Evolutionary conservation across 2,888 invertebrate genomes (phyloP).

Genomic region (Yponomeuta cagnagella): DNA sequence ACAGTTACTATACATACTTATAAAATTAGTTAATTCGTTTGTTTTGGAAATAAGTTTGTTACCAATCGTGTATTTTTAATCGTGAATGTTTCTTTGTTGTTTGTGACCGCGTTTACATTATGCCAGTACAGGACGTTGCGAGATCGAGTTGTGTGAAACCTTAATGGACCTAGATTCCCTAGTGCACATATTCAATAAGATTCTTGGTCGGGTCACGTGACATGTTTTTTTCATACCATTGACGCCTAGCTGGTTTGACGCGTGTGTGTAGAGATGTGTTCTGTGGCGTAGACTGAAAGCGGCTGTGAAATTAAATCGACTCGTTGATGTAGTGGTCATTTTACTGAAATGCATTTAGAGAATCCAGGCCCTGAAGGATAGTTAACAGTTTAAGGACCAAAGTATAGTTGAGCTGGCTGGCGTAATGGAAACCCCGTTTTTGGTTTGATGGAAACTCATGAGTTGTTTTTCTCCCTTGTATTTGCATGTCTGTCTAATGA

Average conservation of each 20-base stretch:
- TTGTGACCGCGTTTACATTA: constrained; percentile 6
- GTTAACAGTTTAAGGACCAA: not conserved
- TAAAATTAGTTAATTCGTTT: constrained; percentile 13
- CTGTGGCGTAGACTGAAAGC: no score
- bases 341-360: no score
- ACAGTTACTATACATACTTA: not conserved
- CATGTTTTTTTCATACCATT: no score
- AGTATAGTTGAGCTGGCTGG: not conserved
- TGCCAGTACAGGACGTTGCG: not conserved
- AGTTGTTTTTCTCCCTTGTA: constrained; percentile 57
- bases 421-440: constrained; percentile 19
- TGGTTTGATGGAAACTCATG: constrained; percentile 41
- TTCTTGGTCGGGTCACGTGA: no score
- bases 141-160: not conserved
- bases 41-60: constrained; percentile 53
- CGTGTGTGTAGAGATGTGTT: no score
- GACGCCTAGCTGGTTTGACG: no score
- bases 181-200: no score
- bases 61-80: constrained; percentile 49
- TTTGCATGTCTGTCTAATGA: constrained; percentile 70
- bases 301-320: no score
- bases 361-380: not conserved
- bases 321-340: no score
- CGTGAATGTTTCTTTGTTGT: constrained; percentile 38
- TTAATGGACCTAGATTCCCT: not conserved